These are phyloP conservation scores for Piliocolobus tephrosceles DNA, from an alignment of 2,113 vertebrate species.

Conservation along the genomic window DNA sequence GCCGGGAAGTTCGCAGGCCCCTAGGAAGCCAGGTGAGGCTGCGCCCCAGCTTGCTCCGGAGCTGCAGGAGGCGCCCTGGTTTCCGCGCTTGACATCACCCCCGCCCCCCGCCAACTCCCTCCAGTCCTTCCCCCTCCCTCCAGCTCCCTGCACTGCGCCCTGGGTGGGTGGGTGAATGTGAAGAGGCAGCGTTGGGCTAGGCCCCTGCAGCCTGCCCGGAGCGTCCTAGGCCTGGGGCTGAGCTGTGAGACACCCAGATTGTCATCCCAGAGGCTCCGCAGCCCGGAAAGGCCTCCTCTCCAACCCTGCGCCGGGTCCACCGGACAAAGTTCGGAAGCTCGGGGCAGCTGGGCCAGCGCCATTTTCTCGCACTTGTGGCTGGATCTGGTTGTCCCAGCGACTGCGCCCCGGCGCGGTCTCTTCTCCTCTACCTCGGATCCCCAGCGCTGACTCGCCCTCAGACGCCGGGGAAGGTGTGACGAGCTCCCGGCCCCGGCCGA, in stretches of 20 bases:
- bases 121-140: not conserved
- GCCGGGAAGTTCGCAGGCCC: conserved; percentile 89
- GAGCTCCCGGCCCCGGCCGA: not conserved
- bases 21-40: conserved; percentile 83
- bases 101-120: not conserved
- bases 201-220: not conserved
- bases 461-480: not conserved
- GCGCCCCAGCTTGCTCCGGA: not conserved
- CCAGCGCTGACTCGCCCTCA: conserved; percentile 16
- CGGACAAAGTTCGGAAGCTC: not conserved
- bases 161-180: not conserved
- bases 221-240: not conserved
- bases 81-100: not conserved
- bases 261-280: not conserved
- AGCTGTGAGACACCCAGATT: not conserved
- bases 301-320: not conserved
- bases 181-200: not conserved
- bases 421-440: conserved; percentile 51
- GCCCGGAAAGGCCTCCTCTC: not conserved
- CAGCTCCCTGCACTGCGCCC: not conserved
- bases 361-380: conserved; percentile 84
- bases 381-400: conserved; percentile 57
- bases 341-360: conserved; percentile 68
- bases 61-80: not conserved
- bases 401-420: conserved; percentile 34